phyloP scores from a whole-genome alignment of 2,888 invertebrate species.

The Pachydiplax longipennis region DNA sequence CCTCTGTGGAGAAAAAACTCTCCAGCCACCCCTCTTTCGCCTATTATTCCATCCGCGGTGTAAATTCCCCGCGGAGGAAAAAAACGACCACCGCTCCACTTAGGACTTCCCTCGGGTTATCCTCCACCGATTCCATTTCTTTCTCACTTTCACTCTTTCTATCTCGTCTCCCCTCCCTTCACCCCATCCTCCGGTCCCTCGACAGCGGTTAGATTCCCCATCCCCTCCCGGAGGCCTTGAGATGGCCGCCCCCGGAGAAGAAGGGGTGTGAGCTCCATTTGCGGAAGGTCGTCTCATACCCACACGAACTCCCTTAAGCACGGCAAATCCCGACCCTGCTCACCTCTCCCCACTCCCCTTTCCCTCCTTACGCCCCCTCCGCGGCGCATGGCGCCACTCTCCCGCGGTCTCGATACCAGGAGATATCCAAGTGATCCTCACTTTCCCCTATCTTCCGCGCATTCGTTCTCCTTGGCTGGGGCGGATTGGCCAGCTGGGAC shows the following conservation, averaged over 20 bases:
- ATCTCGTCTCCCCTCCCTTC: neutral
- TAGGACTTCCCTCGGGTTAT: neutral
- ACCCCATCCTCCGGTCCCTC: neutral
- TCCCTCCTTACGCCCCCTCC: neutral
- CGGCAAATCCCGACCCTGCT: neutral
- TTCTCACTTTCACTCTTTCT: neutral
- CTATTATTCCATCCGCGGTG: neutral
- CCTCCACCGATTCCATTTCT: neutral
- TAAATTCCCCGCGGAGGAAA: neutral
- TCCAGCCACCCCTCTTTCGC: neutral
- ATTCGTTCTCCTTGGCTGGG: no score
- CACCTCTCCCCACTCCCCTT: neutral
- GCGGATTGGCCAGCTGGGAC: no score
- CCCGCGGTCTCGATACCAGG: neutral
- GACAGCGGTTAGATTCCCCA: neutral
- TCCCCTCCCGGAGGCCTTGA: slow-evolving; percentile 28
- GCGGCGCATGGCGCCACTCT: slow-evolving; percentile 7
- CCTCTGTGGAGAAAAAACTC: neutral
- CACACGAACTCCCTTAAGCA: neutral
- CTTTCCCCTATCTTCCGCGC: neutral
- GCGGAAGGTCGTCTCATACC: slow-evolving; percentile 38
- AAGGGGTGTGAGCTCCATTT: neutral
- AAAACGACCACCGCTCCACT: neutral
- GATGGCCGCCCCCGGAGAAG: slow-evolving; percentile 7
- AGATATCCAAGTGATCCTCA: neutral